Evolutionary conservation across 2,888 invertebrate genomes (phyloP).

Genomic region (Parelbella ahira): DNA sequence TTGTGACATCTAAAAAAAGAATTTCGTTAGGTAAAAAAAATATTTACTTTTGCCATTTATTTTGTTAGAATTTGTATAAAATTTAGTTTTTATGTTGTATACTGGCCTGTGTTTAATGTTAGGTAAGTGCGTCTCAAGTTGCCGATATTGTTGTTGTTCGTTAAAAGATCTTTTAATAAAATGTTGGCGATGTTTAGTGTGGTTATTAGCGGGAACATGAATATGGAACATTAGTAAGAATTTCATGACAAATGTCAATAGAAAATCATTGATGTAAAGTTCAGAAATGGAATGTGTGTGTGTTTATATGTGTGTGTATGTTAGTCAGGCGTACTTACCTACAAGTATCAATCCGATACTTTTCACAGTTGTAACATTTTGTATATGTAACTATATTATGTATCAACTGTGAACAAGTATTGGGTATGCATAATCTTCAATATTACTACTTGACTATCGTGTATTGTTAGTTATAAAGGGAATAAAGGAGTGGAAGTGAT

Average conservation of each 20-base stretch:
- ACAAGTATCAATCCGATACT: not conserved
- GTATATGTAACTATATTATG: no score
- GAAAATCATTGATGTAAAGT: no score
- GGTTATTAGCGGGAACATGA: no score
- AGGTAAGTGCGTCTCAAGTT: constrained; percentile 9
- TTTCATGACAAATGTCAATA: no score
- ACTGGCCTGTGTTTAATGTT: not conserved
- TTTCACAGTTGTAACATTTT: constrained; percentile 4
- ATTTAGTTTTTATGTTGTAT: constrained; percentile 9
- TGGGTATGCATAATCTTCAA: constrained; percentile 1
- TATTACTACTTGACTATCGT: constrained; percentile 6
- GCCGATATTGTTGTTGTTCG: no score
- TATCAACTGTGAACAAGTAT: constrained; percentile 10
- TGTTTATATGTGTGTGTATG: no score
- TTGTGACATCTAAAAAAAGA: constrained; percentile 4
- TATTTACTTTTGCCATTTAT: constrained; percentile 10
- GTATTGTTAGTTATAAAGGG: constrained; percentile 9
- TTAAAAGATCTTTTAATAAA: no score
- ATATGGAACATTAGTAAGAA: no score
- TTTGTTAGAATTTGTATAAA: constrained; percentile 8
- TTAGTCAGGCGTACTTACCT: constrained; percentile 12
- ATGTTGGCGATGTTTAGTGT: no score
- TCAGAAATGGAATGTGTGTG: no score
- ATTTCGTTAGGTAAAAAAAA: constrained; percentile 6
- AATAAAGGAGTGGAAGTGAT: constrained; percentile 9